Conservation (phyloP, 2,113 vertebrate genomes). For the Cariama cristata region DNA sequence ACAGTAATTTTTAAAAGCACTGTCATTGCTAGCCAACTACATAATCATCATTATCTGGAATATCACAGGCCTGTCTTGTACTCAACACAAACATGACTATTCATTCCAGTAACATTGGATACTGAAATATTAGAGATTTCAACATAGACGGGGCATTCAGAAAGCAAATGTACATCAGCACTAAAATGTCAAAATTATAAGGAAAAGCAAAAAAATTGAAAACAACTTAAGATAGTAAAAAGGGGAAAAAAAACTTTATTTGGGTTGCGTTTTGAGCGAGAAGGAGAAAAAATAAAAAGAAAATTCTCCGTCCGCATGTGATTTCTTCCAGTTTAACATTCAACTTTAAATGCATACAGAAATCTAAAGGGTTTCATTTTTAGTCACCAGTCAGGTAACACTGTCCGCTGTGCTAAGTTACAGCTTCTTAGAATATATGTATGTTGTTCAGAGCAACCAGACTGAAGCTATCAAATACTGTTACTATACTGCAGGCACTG, state of each 20-base stretch:
- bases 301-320: neutral
- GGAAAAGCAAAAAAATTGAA: neutral
- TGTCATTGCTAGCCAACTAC: neutral
- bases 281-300: neutral
- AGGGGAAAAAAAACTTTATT: rapidly evolving
- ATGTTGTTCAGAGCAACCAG: neutral
- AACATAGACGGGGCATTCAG: neutral
- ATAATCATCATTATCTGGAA: neutral
- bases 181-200: neutral
- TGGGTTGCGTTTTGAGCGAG: neutral
- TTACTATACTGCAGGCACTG: neutral
- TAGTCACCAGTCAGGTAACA: neutral
- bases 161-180: neutral
- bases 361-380: neutral
- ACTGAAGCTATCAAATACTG: neutral
- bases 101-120: neutral
- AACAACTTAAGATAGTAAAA: neutral
- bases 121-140: neutral
- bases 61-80: neutral
- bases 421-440: neutral
- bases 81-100: neutral
- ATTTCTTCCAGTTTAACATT: neutral
- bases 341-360: neutral
- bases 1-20: neutral
- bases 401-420: neutral